These are phyloP conservation scores for Acanthornis magna DNA, from an alignment of 2,797 vertebrate genomes.

Conservation along the genomic window DNA sequence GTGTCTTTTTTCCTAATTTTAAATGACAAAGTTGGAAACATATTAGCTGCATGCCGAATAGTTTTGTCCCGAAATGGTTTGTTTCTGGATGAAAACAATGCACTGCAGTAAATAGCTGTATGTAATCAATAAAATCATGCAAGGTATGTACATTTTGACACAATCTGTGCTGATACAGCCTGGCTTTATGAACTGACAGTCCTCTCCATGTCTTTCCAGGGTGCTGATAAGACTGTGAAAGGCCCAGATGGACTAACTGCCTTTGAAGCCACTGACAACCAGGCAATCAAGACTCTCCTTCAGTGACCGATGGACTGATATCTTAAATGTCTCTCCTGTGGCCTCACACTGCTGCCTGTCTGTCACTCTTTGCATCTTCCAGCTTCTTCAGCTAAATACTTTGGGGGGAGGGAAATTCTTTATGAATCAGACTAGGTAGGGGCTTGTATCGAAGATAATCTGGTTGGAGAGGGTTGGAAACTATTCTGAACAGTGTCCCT, in stretches of 20 bases:
- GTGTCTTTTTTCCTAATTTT: not conserved
- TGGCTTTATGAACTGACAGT: not conserved
- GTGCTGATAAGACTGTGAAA: slow-evolving; percentile 82
- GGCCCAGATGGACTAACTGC: slow-evolving; percentile 82
- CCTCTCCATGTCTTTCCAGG: slow-evolving; percentile 68
- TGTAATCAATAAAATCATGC: not conserved
- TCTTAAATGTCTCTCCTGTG: slow-evolving; percentile 77
- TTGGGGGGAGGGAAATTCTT: slow-evolving; percentile 71
- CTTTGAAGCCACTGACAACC: slow-evolving; percentile 83
- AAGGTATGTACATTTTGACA: not conserved
- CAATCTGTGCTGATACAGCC: not conserved
- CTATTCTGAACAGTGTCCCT: slow-evolving; percentile 40
- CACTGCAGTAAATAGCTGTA: not conserved
- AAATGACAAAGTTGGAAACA: not conserved
- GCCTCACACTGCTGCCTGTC: slow-evolving; percentile 83
- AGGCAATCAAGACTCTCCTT: slow-evolving; percentile 83
- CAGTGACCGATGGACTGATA: slow-evolving; percentile 77
- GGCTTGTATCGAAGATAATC: slow-evolving; percentile 42
- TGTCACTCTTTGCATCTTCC: slow-evolving; percentile 80
- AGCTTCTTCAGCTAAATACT: slow-evolving; percentile 81
- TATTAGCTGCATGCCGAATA: not conserved
- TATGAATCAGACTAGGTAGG: slow-evolving; percentile 68
- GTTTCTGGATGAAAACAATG: not conserved
- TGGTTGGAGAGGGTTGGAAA: slow-evolving; percentile 45
- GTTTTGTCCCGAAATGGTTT: not conserved